Percentiles rank a stretch among this genome's conserved stretches.
phyloP scores from a whole-genome alignment of 2,797 vertebrate genomes.

The Sebastes vulpes region DNA sequence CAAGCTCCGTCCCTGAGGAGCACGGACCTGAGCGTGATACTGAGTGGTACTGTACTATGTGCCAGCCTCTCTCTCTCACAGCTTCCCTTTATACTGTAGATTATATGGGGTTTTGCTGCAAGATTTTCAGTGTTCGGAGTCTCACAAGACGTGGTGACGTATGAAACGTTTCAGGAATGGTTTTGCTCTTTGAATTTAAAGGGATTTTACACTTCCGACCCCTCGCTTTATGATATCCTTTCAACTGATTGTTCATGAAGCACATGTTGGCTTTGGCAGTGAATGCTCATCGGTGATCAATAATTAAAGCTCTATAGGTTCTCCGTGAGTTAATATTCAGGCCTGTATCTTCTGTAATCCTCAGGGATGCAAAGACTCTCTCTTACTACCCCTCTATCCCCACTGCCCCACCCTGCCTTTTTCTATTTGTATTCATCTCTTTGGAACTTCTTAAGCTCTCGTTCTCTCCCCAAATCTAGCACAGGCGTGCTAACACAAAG shows the following conservation, averaged over 20 bases:
- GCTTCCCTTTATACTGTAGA: slow-evolving; percentile 8
- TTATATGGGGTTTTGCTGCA: neutral
- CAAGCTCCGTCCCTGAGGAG: slow-evolving; percentile 26
- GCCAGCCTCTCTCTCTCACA: neutral
- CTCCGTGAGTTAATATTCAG: slow-evolving; percentile 72
- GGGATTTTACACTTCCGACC: neutral
- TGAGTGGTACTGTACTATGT: neutral
- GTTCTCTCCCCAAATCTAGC: slow-evolving; percentile 14
- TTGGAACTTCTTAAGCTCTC: slow-evolving; percentile 23
- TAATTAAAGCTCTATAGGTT: slow-evolving; percentile 75
- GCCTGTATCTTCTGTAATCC: slow-evolving; percentile 56
- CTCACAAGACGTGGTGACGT: neutral
- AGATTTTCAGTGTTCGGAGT: neutral
- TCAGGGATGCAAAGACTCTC: slow-evolving; percentile 35
- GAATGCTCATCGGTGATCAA: slow-evolving; percentile 67
- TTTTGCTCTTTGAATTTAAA: slow-evolving; percentile 9
- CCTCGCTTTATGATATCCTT: slow-evolving; percentile 2
- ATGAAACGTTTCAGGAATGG: slow-evolving; percentile 10
- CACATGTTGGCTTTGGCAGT: slow-evolving; percentile 36
- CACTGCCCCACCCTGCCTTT: neutral
- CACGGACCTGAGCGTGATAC: neutral
- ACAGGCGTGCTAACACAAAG: slow-evolving; percentile 1
- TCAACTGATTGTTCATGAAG: slow-evolving; percentile 45
- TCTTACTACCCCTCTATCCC: neutral
- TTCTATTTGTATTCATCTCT: slow-evolving; percentile 37